phyloP scores from a whole-genome alignment of 2,888 invertebrate species.

The Meteorus cinctellus region DNA sequence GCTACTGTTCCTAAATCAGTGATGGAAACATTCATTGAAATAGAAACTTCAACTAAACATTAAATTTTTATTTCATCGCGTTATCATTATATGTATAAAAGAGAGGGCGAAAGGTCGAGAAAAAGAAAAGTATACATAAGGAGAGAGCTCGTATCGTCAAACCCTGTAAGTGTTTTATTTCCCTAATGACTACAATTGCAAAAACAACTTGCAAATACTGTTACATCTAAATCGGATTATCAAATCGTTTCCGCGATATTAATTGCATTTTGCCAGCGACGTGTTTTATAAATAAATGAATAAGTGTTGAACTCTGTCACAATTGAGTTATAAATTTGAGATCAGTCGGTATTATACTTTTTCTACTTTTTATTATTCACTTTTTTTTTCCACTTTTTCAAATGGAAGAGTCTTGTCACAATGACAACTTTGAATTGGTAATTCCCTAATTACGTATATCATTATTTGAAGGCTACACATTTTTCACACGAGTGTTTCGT shows the following conservation, averaged over 20 bases:
- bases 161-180: conserved; percentile 25
- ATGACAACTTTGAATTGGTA: conserved; percentile 4
- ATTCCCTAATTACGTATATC: conserved; percentile 21
- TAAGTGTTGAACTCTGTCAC: conserved; percentile 10
- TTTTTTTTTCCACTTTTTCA: conserved; percentile 47
- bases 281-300: conserved; percentile 9
- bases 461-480: conserved; percentile 22
- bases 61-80: background rate
- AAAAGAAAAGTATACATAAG: background rate
- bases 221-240: conserved; percentile 22
- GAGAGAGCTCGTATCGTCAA: background rate
- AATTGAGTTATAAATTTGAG: conserved; percentile 32
- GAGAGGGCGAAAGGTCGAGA: background rate
- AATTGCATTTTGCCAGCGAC: conserved; percentile 6
- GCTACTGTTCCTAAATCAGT: no score
- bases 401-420: conserved; percentile 48
- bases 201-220: background rate
- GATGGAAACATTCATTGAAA: no score
- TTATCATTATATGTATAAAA: background rate
- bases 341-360: conserved; percentile 37
- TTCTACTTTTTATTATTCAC: background rate
- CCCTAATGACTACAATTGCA: conserved; percentile 19
- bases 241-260: conserved; percentile 26
- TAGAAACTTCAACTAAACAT: background rate
- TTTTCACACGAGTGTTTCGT: conserved; percentile 23